Percentiles rank a stretch among this genome's conserved stretches.
Evolutionary conservation across 2,888 invertebrate species (phyloP).

Genomic region (Eilema griseolum): DNA sequence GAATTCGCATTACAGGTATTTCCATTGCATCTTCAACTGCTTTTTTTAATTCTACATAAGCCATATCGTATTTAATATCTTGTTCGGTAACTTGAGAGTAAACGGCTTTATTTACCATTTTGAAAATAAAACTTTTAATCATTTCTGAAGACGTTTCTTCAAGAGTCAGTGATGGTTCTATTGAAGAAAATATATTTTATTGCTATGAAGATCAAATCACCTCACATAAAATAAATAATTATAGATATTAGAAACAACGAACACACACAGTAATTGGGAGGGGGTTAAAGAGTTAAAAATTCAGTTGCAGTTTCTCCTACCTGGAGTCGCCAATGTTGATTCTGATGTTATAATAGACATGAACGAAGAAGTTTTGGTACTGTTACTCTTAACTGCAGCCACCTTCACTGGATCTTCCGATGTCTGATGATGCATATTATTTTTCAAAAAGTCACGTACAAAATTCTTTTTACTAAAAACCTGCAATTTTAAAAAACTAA

Average conservation of each 20-base stretch:
- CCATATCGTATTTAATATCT: conserved; percentile 71
- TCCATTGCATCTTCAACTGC: conserved; percentile 80
- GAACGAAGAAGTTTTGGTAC: conserved; percentile 16
- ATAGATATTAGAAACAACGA: neutral
- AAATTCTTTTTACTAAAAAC: neutral
- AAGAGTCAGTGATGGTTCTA: conserved; percentile 72
- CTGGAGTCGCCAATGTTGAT: conserved; percentile 11
- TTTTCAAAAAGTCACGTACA: neutral
- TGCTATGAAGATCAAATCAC: neutral
- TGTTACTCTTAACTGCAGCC: neutral
- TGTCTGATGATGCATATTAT: neutral
- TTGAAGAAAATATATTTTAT: neutral
- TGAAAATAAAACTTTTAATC: conserved; percentile 64
- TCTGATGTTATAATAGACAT: conserved; percentile 12
- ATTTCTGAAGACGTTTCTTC: conserved; percentile 70
- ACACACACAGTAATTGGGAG: too few species aligned
- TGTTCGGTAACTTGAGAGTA: conserved; percentile 66
- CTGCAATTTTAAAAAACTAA: neutral
- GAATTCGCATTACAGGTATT: conserved; percentile 72
- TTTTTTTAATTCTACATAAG: conserved; percentile 72
- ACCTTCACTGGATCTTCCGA: neutral
- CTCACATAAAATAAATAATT: neutral
- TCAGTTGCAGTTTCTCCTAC: neutral
- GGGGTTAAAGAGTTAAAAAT: too few species aligned
- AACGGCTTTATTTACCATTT: conserved; percentile 75